A percentile compares a stretch with the other conserved stretches of the same genome.
phyloP scores from a whole-genome alignment of 2,113 vertebrate genomes.

The Scophthalmus maximus region DNA sequence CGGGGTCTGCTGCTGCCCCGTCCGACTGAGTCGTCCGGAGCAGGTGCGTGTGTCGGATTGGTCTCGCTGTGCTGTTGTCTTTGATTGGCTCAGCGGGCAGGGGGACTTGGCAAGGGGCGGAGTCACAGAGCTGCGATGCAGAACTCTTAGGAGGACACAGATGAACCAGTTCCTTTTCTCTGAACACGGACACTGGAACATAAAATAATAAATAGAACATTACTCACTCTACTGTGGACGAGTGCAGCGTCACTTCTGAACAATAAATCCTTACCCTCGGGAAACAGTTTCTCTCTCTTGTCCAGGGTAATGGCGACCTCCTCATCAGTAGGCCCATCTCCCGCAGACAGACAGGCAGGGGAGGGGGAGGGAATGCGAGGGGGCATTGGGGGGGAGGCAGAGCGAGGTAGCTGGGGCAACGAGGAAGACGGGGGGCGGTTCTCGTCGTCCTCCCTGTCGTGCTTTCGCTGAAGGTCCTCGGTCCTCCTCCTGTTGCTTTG shows the following conservation, averaged over 20 bases:
- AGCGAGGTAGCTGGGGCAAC: conserved; percentile 47
- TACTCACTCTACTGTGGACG: neutral
- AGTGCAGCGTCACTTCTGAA: neutral
- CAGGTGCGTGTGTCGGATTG: conserved; percentile 56
- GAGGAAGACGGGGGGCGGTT: conserved; percentile 60
- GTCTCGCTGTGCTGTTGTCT: conserved; percentile 50
- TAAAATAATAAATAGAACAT: conserved; percentile 9
- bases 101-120: conserved; percentile 72
- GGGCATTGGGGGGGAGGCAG: conserved; percentile 40
- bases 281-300: conserved; percentile 77
- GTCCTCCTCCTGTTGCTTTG: conserved; percentile 64
- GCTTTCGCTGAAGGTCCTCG: conserved; percentile 59
- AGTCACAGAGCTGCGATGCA: conserved; percentile 71
- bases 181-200: conserved; percentile 82
- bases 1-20: conserved; percentile 36
- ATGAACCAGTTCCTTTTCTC: conserved; percentile 76
- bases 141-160: conserved; percentile 77
- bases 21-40: conserved; percentile 64
- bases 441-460: conserved; percentile 58
- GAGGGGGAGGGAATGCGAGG: conserved; percentile 49
- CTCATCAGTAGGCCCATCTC: conserved; percentile 71
- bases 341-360: conserved; percentile 48
- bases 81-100: conserved; percentile 67
- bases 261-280: conserved; percentile 79
- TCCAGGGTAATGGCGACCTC: conserved; percentile 78